Evolutionary conservation across 2,797 vertebrate species (phyloP), one percentile per base, ranked within the genome.

Genomic region (Sylvilagus floridanus): DNA sequence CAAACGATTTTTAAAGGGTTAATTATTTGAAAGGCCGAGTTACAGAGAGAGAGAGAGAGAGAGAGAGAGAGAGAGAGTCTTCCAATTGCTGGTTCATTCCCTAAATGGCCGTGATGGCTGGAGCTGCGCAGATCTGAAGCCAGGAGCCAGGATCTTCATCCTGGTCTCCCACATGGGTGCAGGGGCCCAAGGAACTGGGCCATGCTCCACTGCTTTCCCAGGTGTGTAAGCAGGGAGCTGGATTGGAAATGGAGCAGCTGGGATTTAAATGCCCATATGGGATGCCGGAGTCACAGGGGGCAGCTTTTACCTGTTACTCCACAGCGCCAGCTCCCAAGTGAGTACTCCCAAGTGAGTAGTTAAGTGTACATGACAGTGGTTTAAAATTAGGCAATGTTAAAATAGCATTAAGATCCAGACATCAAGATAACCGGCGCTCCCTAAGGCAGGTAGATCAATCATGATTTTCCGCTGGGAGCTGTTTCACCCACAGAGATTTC

Each of bases 301-400:
- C 54, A 5, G 54, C 54, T 57, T 21, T 57, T 42, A 42, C 42
- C 42, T 42, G 42, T 1, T 42, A 9, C 8, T 42, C 7, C 42
- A 42, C 42, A 42, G 42, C 42, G 8, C 35, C 81, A 84, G 77
- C 82, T 92, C 89, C 28, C 85, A 90, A 90, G 84, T 66, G 50
- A 72, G 30, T 88, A 83, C 93, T 94, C 94, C n/a, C n/a, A n/a
- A n/a, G n/a, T n/a, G n/a, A 96, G 95, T 96, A 78, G 88, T 60
- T 32, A 84, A 69, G 94, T 42, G 66, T 79, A 91, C 62, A 94
- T 57, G 57, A 47, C 19, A 69, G n/a, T 87, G n/a, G 60, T 69
- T 91, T 84, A 91, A 93, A 87, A 62, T 93, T 22, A 94, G 35
- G 86, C 90, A 82, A 78, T 28, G 65, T 96, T 77, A 89, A 88